Conservation (phyloP, 23 tunicate genomes). For the Styela clava region DNA sequence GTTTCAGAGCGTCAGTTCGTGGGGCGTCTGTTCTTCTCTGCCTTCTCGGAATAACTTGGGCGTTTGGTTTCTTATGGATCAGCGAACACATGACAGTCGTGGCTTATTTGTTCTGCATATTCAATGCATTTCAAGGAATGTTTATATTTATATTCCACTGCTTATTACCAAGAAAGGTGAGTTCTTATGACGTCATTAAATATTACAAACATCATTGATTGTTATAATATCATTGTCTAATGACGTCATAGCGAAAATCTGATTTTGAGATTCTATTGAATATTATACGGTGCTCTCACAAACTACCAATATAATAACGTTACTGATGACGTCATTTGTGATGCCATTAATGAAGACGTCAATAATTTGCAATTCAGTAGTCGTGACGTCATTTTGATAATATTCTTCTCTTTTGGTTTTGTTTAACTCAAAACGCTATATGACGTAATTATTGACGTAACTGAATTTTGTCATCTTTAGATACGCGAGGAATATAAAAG, state of each 20-base stretch:
- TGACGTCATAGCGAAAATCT: not conserved
- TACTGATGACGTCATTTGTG: too few species aligned
- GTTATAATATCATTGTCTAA: not conserved
- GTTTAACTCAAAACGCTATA: too few species aligned
- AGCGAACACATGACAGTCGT: constrained; percentile 57
- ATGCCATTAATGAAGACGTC: too few species aligned
- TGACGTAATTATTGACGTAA: too few species aligned
- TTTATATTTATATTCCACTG: constrained; percentile 82
- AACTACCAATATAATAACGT: not conserved
- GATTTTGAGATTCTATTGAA: not conserved
- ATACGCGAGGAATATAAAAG: constrained; percentile 67
- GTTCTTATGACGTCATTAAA: not conserved
- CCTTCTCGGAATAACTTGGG: constrained; percentile 89
- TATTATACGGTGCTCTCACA: not conserved
- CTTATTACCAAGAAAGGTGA: constrained; percentile 75
- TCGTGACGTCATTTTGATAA: too few species aligned
- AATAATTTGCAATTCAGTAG: too few species aligned
- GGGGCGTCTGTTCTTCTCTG: constrained; percentile 70
- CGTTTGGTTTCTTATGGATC: constrained; percentile 84
- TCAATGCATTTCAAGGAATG: constrained; percentile 88
- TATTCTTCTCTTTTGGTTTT: too few species aligned
- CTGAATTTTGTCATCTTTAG: too few species aligned
- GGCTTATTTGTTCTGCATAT: constrained; percentile 82
- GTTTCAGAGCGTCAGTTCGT: constrained; percentile 69
- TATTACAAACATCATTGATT: too few species aligned